phyloP scores from a whole-genome alignment of 2,888 invertebrate species.

The Omphaloscelis lunosa region DNA sequence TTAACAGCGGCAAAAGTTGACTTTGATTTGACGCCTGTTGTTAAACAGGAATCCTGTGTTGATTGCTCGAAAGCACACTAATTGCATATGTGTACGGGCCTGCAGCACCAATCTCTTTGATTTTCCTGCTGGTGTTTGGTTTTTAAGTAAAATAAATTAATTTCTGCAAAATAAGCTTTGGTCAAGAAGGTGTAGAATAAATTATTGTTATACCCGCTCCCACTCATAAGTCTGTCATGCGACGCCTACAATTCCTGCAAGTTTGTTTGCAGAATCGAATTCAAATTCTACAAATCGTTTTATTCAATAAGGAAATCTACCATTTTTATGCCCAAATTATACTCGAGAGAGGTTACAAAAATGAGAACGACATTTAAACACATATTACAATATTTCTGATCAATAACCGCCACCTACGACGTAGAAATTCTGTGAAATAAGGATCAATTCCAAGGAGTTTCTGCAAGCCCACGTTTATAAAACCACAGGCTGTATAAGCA shows the following conservation, averaged over 20 bases:
- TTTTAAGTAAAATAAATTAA: constrained; percentile 3
- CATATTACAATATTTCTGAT: constrained; percentile 34
- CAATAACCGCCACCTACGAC: constrained; percentile 44
- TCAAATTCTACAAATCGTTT: constrained; percentile 20
- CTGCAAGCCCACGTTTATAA: constrained; percentile 37
- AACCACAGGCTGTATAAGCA: constrained; percentile 52
- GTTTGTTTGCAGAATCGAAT: constrained; percentile 22
- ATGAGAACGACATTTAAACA: constrained; percentile 23
- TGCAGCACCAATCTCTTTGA: neutral
- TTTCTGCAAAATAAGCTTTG: constrained; percentile 15
- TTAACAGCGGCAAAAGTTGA: neutral
- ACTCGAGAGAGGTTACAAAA: constrained; percentile 7
- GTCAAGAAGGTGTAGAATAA: constrained; percentile 25
- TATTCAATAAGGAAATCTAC: constrained; percentile 25
- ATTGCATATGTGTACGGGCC: neutral
- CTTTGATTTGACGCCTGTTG: neutral
- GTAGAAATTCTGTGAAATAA: constrained; percentile 36
- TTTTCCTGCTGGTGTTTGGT: neutral
- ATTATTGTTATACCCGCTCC: constrained; percentile 28
- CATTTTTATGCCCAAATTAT: constrained; percentile 37
- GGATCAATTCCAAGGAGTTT: constrained; percentile 3
- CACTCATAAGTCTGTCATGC: constrained; percentile 37
- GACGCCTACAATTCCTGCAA: constrained; percentile 47
- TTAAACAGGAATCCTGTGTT: neutral
- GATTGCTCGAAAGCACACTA: neutral